Evolutionary conservation across 1,140 invertebrate genomes (phyloP).

Genomic region (Aphelenchoides fujianensis): DNA sequence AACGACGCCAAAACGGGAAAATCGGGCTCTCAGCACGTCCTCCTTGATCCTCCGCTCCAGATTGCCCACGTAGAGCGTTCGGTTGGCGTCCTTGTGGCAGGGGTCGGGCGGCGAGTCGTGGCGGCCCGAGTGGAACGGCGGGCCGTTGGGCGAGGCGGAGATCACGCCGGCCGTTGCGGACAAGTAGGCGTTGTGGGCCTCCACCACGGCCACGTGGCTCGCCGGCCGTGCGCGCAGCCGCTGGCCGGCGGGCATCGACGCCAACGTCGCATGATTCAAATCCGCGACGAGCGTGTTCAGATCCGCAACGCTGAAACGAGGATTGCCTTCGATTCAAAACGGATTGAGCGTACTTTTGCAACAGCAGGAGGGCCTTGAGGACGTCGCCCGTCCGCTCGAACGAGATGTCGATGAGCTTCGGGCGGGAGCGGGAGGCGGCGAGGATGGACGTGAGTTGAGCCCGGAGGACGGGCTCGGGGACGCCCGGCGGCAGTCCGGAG

Average conservation of each 20-base stretch:
- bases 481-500: neutral
- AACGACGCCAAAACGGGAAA: constrained; percentile 6
- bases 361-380: neutral
- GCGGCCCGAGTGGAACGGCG: neutral
- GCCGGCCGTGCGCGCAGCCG: neutral
- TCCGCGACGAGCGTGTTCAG: constrained; percentile 6
- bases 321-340: neutral
- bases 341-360: constrained; percentile 17
- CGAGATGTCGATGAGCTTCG: constrained; percentile 19
- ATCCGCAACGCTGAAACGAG: constrained; percentile 12
- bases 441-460: neutral
- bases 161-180: constrained; percentile 8
- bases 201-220: constrained; percentile 4
- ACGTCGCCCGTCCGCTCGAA: constrained; percentile 8
- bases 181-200: constrained; percentile 16
- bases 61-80: constrained; percentile 20
- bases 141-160: neutral
- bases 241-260: neutral
- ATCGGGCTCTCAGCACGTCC: constrained; percentile 3
- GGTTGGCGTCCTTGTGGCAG: constrained; percentile 6
- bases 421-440: neutral
- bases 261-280: neutral
- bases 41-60: constrained; percentile 6
- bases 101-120: neutral
- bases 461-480: neutral